Evolutionary conservation across 2,888 invertebrate genomes (phyloP).

Genomic region (Andrena camellia): DNA sequence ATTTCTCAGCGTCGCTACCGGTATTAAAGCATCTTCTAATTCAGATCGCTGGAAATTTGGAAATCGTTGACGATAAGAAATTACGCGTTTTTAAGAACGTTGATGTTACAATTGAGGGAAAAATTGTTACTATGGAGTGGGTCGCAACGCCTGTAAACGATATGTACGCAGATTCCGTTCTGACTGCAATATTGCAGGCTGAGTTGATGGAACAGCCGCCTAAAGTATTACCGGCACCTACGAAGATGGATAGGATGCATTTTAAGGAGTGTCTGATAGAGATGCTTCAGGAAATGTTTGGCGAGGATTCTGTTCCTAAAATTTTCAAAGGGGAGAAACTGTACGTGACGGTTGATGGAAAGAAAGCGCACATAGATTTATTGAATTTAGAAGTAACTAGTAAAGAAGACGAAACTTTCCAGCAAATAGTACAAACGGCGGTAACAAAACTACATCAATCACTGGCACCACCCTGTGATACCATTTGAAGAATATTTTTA

Average conservation of each 20-base stretch:
- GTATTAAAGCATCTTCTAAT: slow-evolving; percentile 91
- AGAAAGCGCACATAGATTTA: slow-evolving; percentile 94
- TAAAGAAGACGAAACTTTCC: slow-evolving; percentile 92
- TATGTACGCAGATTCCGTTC: slow-evolving; percentile 98
- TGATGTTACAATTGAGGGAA: slow-evolving; percentile 92
- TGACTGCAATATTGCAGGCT: slow-evolving; percentile 95
- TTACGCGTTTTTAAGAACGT: slow-evolving; percentile 94
- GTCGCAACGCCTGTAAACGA: slow-evolving; percentile 97
- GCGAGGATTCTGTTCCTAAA: slow-evolving; percentile 96
- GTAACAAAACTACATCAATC: slow-evolving; percentile 94
- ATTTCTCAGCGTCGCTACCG: slow-evolving; percentile 91
- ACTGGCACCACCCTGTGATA: slow-evolving; percentile 87
- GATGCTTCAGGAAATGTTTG: slow-evolving; percentile 97
- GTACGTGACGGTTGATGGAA: slow-evolving; percentile 93
- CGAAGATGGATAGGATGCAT: slow-evolving; percentile 95
- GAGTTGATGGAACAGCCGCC: slow-evolving; percentile 89
- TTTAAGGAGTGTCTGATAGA: slow-evolving; percentile 96
- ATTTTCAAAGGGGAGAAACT: slow-evolving; percentile 96
- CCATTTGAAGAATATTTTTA: slow-evolving; percentile 66
- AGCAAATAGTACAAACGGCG: slow-evolving; percentile 94
- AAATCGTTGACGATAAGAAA: slow-evolving; percentile 90
- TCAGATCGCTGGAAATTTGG: slow-evolving; percentile 92
- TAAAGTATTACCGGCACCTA: slow-evolving; percentile 88
- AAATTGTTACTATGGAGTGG: slow-evolving; percentile 97
- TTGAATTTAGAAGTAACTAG: slow-evolving; percentile 93